phyloP scores from a whole-genome alignment of 2,888 invertebrate genomes.

The Patella pellucida region DNA sequence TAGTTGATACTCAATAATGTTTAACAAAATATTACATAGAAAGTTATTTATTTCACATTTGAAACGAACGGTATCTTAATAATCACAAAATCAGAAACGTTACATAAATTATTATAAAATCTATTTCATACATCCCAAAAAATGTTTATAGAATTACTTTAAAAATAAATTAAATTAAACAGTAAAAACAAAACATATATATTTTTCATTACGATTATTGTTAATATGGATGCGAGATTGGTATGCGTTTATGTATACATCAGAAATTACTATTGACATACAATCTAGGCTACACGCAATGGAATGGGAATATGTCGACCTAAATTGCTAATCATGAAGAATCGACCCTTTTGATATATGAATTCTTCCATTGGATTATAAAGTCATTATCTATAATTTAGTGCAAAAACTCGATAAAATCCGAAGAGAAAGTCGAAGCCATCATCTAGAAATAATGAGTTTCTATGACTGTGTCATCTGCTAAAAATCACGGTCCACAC shows the following conservation, averaged over 20 bases:
- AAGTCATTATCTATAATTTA: conserved; percentile 28
- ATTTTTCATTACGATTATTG: too few relatives aligned
- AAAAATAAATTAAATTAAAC: conserved; percentile 3
- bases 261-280: too few relatives aligned
- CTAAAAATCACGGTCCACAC: conserved; percentile 19
- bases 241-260: too few relatives aligned
- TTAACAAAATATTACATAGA: neutral
- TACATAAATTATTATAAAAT: conserved; percentile 12
- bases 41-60: conserved; percentile 11
- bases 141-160: neutral
- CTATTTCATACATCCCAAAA: conserved; percentile 12
- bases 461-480: conserved; percentile 23
- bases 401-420: conserved; percentile 21
- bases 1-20: too few relatives aligned
- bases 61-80: neutral
- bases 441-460: conserved; percentile 21
- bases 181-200: conserved; percentile 5
- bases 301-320: neutral
- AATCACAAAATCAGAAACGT: conserved; percentile 6
- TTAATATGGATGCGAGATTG: too few relatives aligned
- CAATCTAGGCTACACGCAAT: neutral
- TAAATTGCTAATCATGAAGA: neutral
- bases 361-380: conserved; percentile 23
- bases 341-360: conserved; percentile 16
- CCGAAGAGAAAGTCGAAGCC: conserved; percentile 23